phyloP scores from a whole-genome alignment of 1,140 invertebrate species.

The Laupala kohalensis region DNA sequence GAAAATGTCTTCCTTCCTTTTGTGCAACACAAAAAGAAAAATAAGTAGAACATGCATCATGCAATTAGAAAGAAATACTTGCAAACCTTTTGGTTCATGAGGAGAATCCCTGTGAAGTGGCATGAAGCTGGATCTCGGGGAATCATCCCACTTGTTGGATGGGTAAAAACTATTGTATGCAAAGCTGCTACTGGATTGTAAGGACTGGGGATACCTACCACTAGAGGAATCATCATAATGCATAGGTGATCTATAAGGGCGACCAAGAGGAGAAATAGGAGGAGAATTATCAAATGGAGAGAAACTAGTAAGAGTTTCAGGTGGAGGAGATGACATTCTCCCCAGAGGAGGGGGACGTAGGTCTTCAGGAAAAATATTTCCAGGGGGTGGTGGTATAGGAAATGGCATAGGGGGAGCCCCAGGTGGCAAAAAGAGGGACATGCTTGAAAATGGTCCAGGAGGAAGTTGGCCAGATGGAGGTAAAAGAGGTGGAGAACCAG shows the following conservation, averaged over 20 bases:
- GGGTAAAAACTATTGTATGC: background rate
- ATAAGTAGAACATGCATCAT: background rate
- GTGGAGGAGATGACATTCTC: background rate
- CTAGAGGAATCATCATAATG: background rate
- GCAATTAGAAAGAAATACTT: background rate
- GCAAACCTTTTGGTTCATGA: background rate
- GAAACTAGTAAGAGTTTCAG: background rate
- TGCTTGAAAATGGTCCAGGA: background rate
- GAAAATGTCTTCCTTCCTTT: slow-evolving; percentile 36
- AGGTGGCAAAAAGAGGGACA: background rate
- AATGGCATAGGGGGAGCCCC: background rate
- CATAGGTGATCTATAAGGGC: background rate
- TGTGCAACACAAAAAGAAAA: slow-evolving; percentile 23
- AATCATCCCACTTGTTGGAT: background rate
- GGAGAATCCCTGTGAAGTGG: background rate
- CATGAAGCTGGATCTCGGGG: background rate
- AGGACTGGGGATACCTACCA: background rate
- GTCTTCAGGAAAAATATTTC: background rate
- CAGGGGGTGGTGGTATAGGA: background rate
- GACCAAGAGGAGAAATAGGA: background rate
- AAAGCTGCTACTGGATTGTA: background rate
- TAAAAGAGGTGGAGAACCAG: background rate
- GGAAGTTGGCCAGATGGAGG: background rate
- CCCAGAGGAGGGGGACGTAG: background rate
- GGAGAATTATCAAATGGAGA: background rate